Base-by-base conservation (phyloP, 2,888 invertebrate species). In the Drosophila sordidapex region DNA sequence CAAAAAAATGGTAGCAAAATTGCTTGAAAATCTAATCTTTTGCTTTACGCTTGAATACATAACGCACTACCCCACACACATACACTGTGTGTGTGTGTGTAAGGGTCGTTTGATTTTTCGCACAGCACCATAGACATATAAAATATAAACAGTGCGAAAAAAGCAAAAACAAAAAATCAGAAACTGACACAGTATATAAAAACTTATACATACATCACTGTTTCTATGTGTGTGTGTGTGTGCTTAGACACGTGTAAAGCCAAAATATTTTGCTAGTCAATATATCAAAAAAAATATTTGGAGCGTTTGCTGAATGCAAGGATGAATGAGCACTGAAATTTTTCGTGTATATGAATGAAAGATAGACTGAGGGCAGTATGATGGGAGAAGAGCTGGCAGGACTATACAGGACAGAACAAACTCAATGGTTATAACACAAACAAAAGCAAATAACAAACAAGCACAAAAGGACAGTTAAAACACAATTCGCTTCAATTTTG, bases 251-350 rank as follows among this genome's bases (percentile, higher is more conserved):
- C 83, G 75, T 86, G 86, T 83, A 86, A 77, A 85, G 88, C 87
- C 74, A 86, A 85, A 88, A 85, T 88, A 85, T 87, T 85, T 82
- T 86, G 85, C 84, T 75, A 88, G 85, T 85, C 85, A 88, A 85
- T 85, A 85, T 85, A 85, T 85, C 82, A 85, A 83, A 85, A 85
- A 85, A 85, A 82, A 84, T 84, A 75, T 87, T 76, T 61, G 79
- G 76, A 70, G 70, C 79, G 81, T 74, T 85, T 77, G 72, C 77
- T 77, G 70, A 72, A 83, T 81, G 74, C 67, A 77, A 80, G 76
- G 86, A 83, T 86, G 86, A 88, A 80, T 86, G 80, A 80, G 71
- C 83, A 87, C 54, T 68, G 53, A 60, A 69, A 57, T 74, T 70
- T 67, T 62, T 54, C 48, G 53, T 63, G 35, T 54, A 48, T 38